These are phyloP conservation scores for Rhinolophus sinicus DNA, from an alignment of 2,113 vertebrate genomes.

Conservation along the genomic window DNA sequence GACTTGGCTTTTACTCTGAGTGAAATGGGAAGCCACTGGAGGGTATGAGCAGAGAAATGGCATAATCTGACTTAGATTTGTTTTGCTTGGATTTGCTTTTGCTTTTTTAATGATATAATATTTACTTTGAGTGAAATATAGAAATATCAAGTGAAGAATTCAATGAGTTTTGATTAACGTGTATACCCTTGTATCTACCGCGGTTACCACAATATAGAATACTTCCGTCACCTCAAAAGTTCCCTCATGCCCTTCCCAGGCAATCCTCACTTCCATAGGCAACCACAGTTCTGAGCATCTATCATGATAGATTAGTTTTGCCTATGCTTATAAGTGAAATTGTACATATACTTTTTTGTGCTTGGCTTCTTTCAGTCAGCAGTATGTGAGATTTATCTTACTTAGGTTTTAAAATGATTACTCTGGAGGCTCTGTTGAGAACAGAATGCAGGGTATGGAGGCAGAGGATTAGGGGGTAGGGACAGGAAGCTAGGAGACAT, in stretches of 20 bases:
- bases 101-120: not conserved
- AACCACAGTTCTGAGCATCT: not conserved
- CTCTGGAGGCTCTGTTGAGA: not conserved
- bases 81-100: not conserved
- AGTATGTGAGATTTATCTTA: not conserved
- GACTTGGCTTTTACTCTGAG: not conserved
- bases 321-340: not conserved
- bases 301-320: not conserved
- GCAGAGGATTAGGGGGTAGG: not conserved
- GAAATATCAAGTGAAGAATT: not conserved
- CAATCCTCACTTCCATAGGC: not conserved
- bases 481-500: not conserved
- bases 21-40: not conserved
- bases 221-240: not conserved
- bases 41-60: not conserved
- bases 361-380: not conserved
- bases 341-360: not conserved
- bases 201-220: not conserved
- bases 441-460: not conserved
- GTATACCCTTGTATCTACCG: not conserved
- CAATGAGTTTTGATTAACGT: not conserved
- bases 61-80: not conserved
- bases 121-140: not conserved
- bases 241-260: not conserved
- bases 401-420: not conserved